Evolutionary conservation across 2,113 vertebrate genomes (phyloP), one percentile per base, ranked within the genome.

Genomic region (Xenopus borealis): DNA sequence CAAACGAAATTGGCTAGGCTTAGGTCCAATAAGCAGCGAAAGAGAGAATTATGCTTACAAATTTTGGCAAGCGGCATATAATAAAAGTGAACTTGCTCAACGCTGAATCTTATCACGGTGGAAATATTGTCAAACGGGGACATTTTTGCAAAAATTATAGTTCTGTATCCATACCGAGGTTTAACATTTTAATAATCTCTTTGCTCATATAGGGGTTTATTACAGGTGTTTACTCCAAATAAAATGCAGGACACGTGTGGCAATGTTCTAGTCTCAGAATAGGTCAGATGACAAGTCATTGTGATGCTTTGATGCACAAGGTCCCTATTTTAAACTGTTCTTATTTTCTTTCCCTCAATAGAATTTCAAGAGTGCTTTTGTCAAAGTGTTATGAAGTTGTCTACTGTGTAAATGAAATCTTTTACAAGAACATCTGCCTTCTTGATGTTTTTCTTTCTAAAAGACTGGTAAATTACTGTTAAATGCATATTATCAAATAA

Each of bases 1-100:
- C 80, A 73, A 65, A 75, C 23, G 58, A 81, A 84, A 85, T 71
- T 80, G 82, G 78, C 72, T 76, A 83, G 86, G 82, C 83, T 80
- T 75, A 9, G 64, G 73, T 84, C 84, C 86, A 87, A 67, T 9
- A 76, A 84, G 78, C 77, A 79, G 69, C 44, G 68, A 80, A 79
- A 81, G 69, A 78, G 59, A 81, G 85, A 83, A 82, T 78, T 52
- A 33, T 62, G 71, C 62, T 80, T 68, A 59, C 40, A 69, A 78
- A 79, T 76, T 0, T 78, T 62, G 80, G 79, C 83, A 80, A 61
- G 62, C 62, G 80, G 78, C 66, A 83, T 81, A 84, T 81, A 66
- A 76, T 82, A 78, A 85, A 79, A 79, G 61, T 4, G 23, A 86
- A 58, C 12, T 78, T 66, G 71, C 78, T 81, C 58, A 27, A 40